Conservation (phyloP, 35 echinoderm and acorn worm genomes). For the Ophiothrix spiculata region DNA sequence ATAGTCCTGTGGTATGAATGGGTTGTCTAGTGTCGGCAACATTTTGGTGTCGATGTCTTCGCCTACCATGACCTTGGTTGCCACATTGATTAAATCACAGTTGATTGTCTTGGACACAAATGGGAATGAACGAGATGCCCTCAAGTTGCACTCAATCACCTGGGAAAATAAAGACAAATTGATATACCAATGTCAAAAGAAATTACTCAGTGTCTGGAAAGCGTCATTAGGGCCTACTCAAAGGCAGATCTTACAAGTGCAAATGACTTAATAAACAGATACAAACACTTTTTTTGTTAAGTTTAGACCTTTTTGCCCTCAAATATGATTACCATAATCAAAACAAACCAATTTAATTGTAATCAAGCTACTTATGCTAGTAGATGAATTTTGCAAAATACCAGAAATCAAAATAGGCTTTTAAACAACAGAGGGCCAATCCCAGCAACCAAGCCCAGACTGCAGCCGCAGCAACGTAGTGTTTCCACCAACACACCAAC, state of each 20-base stretch:
- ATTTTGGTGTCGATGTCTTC: conserved; percentile 72
- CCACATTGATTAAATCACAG: conserved; percentile 94
- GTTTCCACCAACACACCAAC: no score
- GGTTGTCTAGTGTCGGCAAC: conserved; percentile 76
- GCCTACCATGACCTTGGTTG: conserved; percentile 89
- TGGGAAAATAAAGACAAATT: conserved; percentile 27
- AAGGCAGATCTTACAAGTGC: not conserved
- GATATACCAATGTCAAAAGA: not conserved
- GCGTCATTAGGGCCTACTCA: not conserved
- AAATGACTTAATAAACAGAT: no score
- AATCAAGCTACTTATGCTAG: no score
- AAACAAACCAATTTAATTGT: no score
- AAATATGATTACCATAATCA: no score
- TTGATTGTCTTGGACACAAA: conserved; percentile 99
- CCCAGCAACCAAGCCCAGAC: no score
- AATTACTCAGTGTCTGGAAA: not conserved
- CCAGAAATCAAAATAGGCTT: no score
- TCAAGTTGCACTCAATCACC: conserved; percentile 95
- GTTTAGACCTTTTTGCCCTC: no score
- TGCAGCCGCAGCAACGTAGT: no score
- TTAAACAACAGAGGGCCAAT: no score
- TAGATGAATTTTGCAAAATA: no score
- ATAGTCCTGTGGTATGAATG: conserved; percentile 77
- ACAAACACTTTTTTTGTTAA: no score
- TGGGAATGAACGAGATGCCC: conserved; percentile 93